Evolutionary conservation across 2,113 vertebrate genomes (phyloP).

Genomic region (Asarcornis scutulata): DNA sequence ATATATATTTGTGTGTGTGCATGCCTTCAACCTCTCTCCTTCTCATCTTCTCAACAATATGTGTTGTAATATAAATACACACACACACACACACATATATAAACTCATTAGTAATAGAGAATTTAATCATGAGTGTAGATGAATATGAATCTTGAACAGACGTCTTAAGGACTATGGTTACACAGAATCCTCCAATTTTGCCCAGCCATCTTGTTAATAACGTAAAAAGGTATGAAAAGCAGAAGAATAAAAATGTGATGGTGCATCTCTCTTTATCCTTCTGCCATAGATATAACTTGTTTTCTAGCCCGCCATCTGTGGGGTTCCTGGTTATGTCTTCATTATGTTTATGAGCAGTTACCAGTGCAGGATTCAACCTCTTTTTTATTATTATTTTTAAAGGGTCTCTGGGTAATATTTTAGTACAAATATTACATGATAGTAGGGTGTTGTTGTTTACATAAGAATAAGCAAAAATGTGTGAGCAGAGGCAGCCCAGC

Average conservation of each 20-base stretch:
- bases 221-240: not conserved
- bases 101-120: not conserved
- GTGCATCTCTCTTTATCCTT: not conserved
- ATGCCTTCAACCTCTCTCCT: not conserved
- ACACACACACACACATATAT: not conserved
- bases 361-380: not conserved
- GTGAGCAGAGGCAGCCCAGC: not conserved
- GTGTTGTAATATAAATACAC: not conserved
- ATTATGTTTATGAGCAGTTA: not conserved
- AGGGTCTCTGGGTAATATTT: not conserved
- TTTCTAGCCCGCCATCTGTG: not conserved
- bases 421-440: not conserved
- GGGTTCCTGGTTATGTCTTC: not conserved
- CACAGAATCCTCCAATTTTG: not conserved
- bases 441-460: not conserved
- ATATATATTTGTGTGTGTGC: too few relatives aligned
- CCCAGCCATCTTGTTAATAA: not conserved
- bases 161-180: fast-evolving
- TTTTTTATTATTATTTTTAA: not conserved
- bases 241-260: not conserved
- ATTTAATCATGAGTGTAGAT: not conserved
- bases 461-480: not conserved
- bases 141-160: not conserved
- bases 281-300: not conserved
- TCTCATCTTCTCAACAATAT: not conserved